Conservation (phyloP, 2,113 vertebrate genomes). For the Eupsittula cactorum region DNA sequence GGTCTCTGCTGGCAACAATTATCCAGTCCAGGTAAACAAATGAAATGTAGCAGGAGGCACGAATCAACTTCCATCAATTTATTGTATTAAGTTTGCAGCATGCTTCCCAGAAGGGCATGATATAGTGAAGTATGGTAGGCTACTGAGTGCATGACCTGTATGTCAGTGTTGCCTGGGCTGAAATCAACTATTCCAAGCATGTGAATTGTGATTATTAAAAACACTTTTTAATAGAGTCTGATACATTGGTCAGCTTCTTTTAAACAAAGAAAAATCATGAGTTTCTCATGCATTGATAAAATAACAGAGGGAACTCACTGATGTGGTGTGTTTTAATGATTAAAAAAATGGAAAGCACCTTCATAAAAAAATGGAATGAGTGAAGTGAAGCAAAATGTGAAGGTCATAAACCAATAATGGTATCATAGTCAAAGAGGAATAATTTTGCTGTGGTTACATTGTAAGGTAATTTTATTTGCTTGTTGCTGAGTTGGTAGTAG, state of each 20-base stretch:
- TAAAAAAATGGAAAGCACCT: not conserved
- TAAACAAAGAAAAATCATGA: not conserved
- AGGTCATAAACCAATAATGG: not conserved
- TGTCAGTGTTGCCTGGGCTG: not conserved
- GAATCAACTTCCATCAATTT: not conserved
- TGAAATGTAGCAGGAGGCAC: not conserved
- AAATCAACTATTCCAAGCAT: not conserved
- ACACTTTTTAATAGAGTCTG: not conserved
- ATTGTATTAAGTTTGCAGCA: not conserved
- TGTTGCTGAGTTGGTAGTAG: not conserved
- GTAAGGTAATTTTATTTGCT: not conserved
- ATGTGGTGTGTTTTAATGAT: not conserved
- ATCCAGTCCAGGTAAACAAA: constrained; percentile 66
- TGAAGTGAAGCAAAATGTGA: not conserved
- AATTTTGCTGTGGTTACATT: not conserved
- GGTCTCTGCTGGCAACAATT: not conserved
- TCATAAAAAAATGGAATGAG: not conserved
- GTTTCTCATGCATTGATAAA: not conserved
- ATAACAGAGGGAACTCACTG: not conserved
- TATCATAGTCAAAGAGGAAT: not conserved
- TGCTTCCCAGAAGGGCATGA: not conserved
- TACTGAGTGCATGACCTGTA: not conserved
- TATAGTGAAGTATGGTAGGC: not conserved
- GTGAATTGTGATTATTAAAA: not conserved
- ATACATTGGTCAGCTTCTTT: not conserved